Conservation (phyloP, 2,113 vertebrate genomes). For the Aegithalos caudatus region DNA sequence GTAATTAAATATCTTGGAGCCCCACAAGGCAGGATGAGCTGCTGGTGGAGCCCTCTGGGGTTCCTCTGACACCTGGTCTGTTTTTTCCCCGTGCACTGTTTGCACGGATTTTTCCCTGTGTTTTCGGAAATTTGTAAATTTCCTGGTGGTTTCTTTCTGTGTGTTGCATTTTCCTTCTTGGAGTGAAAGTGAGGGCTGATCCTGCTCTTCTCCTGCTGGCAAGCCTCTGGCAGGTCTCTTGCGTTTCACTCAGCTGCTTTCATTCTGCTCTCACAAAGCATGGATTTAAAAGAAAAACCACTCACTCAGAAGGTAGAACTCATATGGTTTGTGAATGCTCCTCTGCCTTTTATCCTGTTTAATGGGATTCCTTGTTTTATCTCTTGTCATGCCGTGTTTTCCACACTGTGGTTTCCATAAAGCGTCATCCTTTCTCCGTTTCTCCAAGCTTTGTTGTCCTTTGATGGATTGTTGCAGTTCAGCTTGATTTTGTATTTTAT, state of each 20-base stretch:
- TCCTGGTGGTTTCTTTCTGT: background rate
- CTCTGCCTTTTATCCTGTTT: background rate
- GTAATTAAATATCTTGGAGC: too few relatives aligned
- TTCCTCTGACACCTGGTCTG: background rate
- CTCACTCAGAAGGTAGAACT: background rate
- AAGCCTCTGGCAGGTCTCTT: background rate
- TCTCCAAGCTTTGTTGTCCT: background rate
- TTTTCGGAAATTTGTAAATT: background rate
- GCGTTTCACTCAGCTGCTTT: background rate
- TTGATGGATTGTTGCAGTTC: background rate
- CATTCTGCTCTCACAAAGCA: background rate
- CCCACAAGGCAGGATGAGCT: accelerated
- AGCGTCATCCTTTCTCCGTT: background rate
- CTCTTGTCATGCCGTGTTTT: background rate
- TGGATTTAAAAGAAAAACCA: background rate
- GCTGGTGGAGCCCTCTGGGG: background rate
- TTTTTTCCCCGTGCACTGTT: background rate
- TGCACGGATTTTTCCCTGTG: background rate
- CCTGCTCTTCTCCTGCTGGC: background rate
- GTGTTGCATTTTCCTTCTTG: background rate
- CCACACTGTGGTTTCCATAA: background rate
- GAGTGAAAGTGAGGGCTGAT: background rate
- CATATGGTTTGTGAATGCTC: background rate
- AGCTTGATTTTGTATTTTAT: background rate
- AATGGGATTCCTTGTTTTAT: background rate